Evolutionary conservation across 2,888 invertebrate species (phyloP).

Genomic region (Tenthredo amoena): DNA sequence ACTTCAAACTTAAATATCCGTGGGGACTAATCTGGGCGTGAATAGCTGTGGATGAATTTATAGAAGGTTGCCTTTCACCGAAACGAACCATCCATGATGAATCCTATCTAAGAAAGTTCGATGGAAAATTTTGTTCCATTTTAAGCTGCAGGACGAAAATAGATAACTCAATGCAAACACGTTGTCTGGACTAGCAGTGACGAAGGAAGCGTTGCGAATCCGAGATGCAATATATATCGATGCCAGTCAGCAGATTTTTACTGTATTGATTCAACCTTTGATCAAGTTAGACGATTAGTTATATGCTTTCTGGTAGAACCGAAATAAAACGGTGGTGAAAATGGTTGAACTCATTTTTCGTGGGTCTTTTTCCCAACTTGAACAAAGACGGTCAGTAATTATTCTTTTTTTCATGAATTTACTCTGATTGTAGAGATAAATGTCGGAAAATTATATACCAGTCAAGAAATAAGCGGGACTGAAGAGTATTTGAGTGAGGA

Average conservation of each 20-base stretch:
- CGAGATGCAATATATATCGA: background rate
- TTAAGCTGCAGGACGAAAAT: background rate
- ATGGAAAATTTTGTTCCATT: background rate
- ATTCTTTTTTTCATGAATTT: background rate
- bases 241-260: background rate
- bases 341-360: no score
- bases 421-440: background rate
- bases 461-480: background rate
- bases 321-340: background rate
- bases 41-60: conserved; percentile 8
- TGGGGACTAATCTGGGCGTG: conserved; percentile 14
- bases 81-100: background rate
- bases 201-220: background rate
- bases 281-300: background rate
- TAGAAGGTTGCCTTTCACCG: background rate
- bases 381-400: background rate
- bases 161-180: conserved; percentile 22
- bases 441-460: background rate
- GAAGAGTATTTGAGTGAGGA: background rate
- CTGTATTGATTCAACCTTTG: background rate
- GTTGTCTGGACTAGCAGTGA: background rate
- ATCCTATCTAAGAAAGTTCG: background rate
- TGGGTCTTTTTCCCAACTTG: background rate
- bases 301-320: background rate
- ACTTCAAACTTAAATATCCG: conserved; percentile 20